These are phyloP conservation scores for Pocillopora grandis DNA, from an alignment of 92 coral and sea anemone genomes.

Conservation along the genomic window DNA sequence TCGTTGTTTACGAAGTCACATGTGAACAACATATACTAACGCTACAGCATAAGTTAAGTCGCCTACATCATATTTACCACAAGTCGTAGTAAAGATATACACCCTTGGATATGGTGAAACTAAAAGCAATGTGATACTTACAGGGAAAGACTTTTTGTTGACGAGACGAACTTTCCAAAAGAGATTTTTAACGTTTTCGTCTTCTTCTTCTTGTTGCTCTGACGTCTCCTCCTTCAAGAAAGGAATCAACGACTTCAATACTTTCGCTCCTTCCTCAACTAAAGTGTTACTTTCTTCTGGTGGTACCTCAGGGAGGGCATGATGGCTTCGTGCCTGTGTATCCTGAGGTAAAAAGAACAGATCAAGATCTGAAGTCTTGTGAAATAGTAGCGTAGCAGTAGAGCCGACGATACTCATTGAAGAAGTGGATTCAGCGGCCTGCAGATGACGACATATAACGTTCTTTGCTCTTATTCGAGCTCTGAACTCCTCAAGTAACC, in stretches of 20 bases:
- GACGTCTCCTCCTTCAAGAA: constrained; percentile 8
- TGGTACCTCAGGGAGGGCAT: neutral
- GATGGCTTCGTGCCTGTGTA: neutral
- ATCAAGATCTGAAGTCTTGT: constrained; percentile 85
- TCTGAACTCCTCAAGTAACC: constrained; percentile 62
- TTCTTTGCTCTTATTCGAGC: constrained; percentile 57
- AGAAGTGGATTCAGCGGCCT: neutral
- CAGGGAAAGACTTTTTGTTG: constrained; percentile 51
- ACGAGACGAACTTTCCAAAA: constrained; percentile 51
- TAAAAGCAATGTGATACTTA: constrained; percentile 9
- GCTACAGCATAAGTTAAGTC: no score
- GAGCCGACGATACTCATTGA: constrained; percentile 80
- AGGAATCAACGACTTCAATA: neutral
- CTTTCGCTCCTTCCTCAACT: neutral
- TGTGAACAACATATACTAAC: no score
- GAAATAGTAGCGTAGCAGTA: constrained; percentile 79
- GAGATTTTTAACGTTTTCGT: constrained; percentile 11
- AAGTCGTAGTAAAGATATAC: no score
- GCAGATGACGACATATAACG: constrained; percentile 32
- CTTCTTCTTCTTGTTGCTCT: neutral
- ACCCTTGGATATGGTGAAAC: no score
- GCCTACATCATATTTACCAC: no score
- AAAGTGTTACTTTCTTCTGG: neutral
- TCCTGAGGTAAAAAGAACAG: constrained; percentile 57
- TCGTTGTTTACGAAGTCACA: no score